Conservation (phyloP, 2,888 invertebrate genomes). For the Fragum sueziense region DNA sequence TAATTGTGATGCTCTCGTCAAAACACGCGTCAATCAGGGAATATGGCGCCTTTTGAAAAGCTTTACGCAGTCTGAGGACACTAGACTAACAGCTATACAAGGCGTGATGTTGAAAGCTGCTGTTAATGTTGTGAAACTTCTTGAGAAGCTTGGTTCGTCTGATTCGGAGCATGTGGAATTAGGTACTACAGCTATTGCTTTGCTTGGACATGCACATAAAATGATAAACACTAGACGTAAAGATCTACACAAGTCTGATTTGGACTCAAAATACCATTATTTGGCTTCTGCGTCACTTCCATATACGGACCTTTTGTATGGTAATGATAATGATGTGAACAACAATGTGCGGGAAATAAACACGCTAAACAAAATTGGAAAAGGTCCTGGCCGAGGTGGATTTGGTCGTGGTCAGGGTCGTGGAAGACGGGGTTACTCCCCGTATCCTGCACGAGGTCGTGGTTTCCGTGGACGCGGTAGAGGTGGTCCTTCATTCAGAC, state of each 20-base stretch:
- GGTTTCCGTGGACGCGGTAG: background rate
- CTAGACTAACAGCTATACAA: constrained; percentile 9
- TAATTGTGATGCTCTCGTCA: constrained; percentile 17
- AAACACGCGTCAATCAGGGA: constrained; percentile 29
- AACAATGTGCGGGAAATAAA: constrained; percentile 40
- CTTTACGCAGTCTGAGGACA: constrained; percentile 26
- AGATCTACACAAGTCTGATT: constrained; percentile 30
- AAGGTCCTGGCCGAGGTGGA: constrained; percentile 3
- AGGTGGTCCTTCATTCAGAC: background rate
- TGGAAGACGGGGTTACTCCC: background rate
- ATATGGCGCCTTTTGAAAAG: constrained; percentile 33
- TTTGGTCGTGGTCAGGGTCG: background rate
- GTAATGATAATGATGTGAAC: constrained; percentile 35
- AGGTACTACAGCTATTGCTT: constrained; percentile 19
- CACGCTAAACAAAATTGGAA: constrained; percentile 30
- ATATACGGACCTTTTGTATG: constrained; percentile 38
- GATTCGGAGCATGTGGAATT: background rate
- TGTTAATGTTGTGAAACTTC: constrained; percentile 19
- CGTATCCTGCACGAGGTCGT: constrained; percentile 18
- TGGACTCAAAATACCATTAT: constrained; percentile 38
- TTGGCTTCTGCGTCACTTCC: constrained; percentile 32
- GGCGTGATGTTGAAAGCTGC: constrained; percentile 23
- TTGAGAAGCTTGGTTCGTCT: constrained; percentile 1
- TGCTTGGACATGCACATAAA: constrained; percentile 35
- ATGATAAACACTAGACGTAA: constrained; percentile 29